These are phyloP conservation scores for Drosophila albomicans DNA, from an alignment of 1,140 invertebrate species.

Conservation along the genomic window DNA sequence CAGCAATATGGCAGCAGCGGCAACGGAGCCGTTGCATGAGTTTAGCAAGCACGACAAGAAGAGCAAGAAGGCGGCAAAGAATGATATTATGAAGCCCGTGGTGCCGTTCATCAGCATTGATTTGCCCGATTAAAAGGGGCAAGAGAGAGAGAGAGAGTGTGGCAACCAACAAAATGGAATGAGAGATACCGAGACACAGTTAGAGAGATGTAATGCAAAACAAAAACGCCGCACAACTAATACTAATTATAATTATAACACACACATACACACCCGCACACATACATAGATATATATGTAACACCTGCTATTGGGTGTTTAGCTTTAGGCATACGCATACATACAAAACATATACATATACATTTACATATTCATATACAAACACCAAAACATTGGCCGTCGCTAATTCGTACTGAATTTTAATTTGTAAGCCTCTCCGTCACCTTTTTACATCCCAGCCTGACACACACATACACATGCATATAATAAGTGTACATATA, in stretches of 20 bases:
- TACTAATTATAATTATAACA: constrained; percentile 24
- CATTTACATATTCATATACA: constrained; percentile 20
- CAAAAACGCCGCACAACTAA: constrained; percentile 21
- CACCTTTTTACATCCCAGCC: constrained; percentile 2
- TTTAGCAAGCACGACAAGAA: constrained; percentile 86
- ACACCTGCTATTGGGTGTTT: constrained; percentile 14
- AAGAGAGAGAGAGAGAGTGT: background rate
- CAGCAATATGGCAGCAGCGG: constrained; percentile 71
- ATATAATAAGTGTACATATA: constrained; percentile 50
- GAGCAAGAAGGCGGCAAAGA: constrained; percentile 88
- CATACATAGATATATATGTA: constrained; percentile 11
- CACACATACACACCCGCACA: constrained; percentile 26
- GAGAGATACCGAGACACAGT: background rate
- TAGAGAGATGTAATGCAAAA: constrained; percentile 9
- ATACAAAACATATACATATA: constrained; percentile 36
- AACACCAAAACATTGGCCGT: constrained; percentile 56
- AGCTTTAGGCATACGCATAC: constrained; percentile 24
- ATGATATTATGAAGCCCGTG: constrained; percentile 92
- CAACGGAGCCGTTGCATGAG: constrained; percentile 84
- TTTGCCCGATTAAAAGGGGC: constrained; percentile 92
- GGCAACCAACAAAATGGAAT: too few relatives aligned
- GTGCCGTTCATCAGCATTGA: constrained; percentile 95
- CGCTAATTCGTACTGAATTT: constrained; percentile 76
- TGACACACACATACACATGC: constrained; percentile 28
- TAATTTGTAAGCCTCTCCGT: constrained; percentile 59